Evolutionary conservation across 2,888 invertebrate genomes (phyloP).

Genomic region (Alloscopus bannaensis): DNA sequence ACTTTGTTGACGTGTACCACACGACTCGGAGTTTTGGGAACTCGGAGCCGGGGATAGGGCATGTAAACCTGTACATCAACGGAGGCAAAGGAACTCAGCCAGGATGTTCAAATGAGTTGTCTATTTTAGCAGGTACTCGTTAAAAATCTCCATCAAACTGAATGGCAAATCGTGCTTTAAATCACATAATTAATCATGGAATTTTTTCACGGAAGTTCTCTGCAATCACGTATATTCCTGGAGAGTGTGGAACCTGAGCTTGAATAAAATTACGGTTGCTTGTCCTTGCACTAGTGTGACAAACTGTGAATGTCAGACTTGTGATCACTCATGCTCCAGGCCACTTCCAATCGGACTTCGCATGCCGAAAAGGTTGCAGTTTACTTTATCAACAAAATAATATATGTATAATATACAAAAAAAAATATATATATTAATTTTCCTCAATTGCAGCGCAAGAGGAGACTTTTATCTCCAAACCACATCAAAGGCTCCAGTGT

Average conservation of each 20-base stretch:
- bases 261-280: neutral
- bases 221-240: neutral
- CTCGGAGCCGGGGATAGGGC: neutral
- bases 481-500: too few species aligned
- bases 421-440: neutral
- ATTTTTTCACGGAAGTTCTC: neutral
- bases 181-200: neutral
- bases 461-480: neutral
- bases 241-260: neutral
- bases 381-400: too few species aligned
- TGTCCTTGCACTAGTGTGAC: neutral
- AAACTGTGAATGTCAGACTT: neutral
- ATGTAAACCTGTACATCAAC: neutral
- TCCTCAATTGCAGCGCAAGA: neutral
- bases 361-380: neutral
- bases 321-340: neutral
- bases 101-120: neutral
- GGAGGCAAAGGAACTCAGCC: neutral
- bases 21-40: neutral
- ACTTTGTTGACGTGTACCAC: conserved; percentile 11
- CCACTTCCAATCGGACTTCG: neutral
- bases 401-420: neutral
- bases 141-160: neutral
- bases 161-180: neutral
- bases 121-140: neutral